Evolutionary conservation across 2,113 vertebrate genomes (phyloP).

Genomic region (Muntiacus muntjak): DNA sequence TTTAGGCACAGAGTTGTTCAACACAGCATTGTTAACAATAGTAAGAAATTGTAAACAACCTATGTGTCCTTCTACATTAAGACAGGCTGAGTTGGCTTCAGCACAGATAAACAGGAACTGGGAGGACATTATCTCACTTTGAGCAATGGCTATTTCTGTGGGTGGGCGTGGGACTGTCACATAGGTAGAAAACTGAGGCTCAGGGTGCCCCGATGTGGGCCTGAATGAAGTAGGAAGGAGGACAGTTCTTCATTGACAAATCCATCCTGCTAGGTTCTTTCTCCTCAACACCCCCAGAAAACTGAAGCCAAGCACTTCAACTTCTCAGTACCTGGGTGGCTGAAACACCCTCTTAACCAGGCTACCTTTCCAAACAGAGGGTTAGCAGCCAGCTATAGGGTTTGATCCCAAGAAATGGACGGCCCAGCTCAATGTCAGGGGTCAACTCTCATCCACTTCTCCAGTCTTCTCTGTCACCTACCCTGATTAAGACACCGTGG

Average conservation of each 20-base stretch:
- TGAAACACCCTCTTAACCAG: background rate
- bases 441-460: background rate
- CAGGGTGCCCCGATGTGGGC: background rate
- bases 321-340: background rate
- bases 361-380: background rate
- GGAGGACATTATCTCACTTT: background rate
- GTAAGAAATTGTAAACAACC: background rate
- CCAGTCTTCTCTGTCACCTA: background rate
- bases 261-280: background rate
- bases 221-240: background rate
- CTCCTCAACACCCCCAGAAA: background rate
- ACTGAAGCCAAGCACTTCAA: background rate
- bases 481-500: background rate
- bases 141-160: background rate
- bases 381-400: background rate
- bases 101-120: background rate
- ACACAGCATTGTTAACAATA: background rate
- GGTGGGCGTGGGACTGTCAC: accelerated
- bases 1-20: background rate
- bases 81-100: background rate
- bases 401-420: background rate
- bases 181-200: background rate
- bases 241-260: background rate
- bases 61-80: background rate
- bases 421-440: background rate